A percentile compares a stretch with the other conserved stretches of the same genome.
phyloP scores from a whole-genome alignment of 2,888 invertebrate genomes.

The Dilophus febrilis region DNA sequence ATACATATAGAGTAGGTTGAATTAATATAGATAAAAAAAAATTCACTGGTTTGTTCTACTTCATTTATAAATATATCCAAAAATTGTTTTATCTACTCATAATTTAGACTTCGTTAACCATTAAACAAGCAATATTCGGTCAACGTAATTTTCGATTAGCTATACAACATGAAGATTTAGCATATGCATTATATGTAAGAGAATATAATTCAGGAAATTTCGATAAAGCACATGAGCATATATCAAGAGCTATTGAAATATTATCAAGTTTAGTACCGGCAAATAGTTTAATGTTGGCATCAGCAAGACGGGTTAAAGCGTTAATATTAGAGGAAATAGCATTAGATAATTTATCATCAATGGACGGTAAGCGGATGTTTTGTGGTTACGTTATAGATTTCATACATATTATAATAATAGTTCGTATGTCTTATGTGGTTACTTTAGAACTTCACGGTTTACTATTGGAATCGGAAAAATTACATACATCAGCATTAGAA shows the following conservation, averaged over 20 bases:
- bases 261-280: constrained; percentile 63
- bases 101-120: constrained; percentile 50
- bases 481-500: constrained; percentile 68
- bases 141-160: constrained; percentile 76
- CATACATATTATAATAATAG: not conserved
- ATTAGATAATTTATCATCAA: constrained; percentile 42
- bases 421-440: constrained; percentile 20
- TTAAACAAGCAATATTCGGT: constrained; percentile 62
- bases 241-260: constrained; percentile 65
- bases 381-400: not conserved
- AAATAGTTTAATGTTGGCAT: constrained; percentile 72
- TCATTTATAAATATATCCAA: not conserved
- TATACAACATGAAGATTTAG: constrained; percentile 77
- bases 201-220: constrained; percentile 84
- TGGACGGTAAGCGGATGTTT: not conserved
- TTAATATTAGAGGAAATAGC: constrained; percentile 87
- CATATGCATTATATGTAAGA: constrained; percentile 81
- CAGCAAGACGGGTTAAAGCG: constrained; percentile 82
- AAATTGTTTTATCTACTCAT: not conserved
- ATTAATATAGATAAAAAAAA: not conserved
- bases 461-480: constrained; percentile 59
- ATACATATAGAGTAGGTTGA: constrained; percentile 51
- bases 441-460: constrained; percentile 34
- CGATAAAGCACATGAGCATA: constrained; percentile 63
- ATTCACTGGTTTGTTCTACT: not conserved